Base-by-base conservation (phyloP, 2,113 vertebrate species). In the Excalfactoria chinensis region DNA sequence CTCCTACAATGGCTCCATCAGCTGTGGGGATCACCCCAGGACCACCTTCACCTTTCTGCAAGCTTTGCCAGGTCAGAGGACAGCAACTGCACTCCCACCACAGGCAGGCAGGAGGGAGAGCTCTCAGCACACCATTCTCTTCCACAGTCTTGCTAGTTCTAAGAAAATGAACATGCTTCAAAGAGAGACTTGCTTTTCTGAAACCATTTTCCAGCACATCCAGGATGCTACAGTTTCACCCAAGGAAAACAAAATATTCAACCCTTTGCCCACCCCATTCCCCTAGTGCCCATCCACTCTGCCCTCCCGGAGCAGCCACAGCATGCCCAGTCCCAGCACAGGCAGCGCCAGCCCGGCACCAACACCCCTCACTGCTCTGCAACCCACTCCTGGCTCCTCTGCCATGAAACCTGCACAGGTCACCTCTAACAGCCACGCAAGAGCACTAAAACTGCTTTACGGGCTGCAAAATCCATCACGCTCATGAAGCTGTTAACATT, bases 1-100 rank as follows among this genome's bases (percentile, higher is more conserved):
- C 41, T 67, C 86, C 5, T 1, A 70, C 76, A 94, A 93, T 84
- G 90, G 84, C 51, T 86, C 60, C 41, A 77, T 71, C 69, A 84
- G 86, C 93, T 94, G 76, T 49, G 78, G 30, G 84, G 43, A 44
- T 49, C 84, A 55, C 21, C 48, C 58, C 25, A 13, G 43, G 72
- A 72, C 60, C 66, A 46, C 73, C 69, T 93, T 58, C 63, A 91
- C 55, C 77, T 79, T 85, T 40, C 49, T 34, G 17, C 18, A 55
- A 89, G 44, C 6, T 1, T 1, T 44, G 23, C 28, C 68, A 59
- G 55, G 35, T 64, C 12, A 46, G 40, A 21, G 43, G 8, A 64
- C n/a, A 46, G 63, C 56, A n/a, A 5, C 2, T 0, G 14, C 28
- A 26, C 51, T 53, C 51, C 51, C 26, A 55, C 16, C 53, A 55